Base-by-base conservation (phyloP, 2,888 invertebrate genomes). In the Agonum fuliginosum region DNA sequence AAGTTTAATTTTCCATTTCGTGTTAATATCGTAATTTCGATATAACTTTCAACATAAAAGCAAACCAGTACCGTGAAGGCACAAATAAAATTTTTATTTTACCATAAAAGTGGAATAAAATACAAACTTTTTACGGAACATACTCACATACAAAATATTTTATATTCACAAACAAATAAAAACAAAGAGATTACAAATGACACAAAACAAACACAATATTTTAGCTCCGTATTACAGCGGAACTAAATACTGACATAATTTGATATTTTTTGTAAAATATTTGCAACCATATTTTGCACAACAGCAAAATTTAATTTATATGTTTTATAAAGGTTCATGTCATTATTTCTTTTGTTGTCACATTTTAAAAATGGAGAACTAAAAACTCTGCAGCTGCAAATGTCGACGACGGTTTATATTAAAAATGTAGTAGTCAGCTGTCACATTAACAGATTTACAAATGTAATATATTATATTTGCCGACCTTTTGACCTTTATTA, bases 1-100 rank as follows among this genome's bases (percentile, higher is more conserved):
- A 62, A 62, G 30, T 62, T 62, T 62, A 62, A 62, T 62, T 62
- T 62, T 62, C 58, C 58, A 62, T 62, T 27, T 62, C 17, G 58
- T 62, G 58, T 19, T 62, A 62, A 62, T 62, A 62, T 17, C 30
- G 58, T 62, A 62, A 62, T 62, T 62, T 62, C 58, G 58, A 62
- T 62, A 62, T 62, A 62, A 62, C 58, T 62, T 62, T 30, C 17
- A 62, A 62, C 58, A 30, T 62, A 62, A 62, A 62, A 62, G 30
- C 58, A 62, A 62, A 62, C 58, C 58, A 62, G 58, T 30, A 62
- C 19, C 58, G 30, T 30, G 30, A 62, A 62, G 30, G 27, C 27
- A 30, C 4, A 27, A 62, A 62, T 62, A 62, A 62, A 62, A 62
- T 62, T 62, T 54, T 62, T 62, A 62, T 62, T 27, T 30, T 62